phyloP scores from a whole-genome alignment of 2,113 vertebrate genomes.

The Atherinomorus stipes region DNA sequence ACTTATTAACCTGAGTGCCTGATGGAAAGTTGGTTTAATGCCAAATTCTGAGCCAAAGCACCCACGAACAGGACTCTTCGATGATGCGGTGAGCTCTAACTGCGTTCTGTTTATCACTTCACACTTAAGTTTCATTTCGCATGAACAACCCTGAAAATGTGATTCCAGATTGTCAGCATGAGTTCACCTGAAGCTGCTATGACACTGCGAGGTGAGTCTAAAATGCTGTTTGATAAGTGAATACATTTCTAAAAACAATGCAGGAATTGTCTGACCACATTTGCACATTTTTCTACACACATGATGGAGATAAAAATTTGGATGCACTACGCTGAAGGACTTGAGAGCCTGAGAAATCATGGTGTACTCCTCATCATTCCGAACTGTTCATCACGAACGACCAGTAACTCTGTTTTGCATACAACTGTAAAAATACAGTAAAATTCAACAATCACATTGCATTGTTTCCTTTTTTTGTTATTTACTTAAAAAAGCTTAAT shows the following conservation, averaged over 20 bases:
- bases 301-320: conserved; percentile 56
- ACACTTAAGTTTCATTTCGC: neutral
- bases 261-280: conserved; percentile 59
- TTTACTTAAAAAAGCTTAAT: conserved; percentile 83
- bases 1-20: conserved; percentile 10
- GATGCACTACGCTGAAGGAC: conserved; percentile 72
- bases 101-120: neutral
- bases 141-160: neutral
- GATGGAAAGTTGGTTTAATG: neutral
- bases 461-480: conserved; percentile 73
- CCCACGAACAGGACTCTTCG: neutral
- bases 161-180: conserved; percentile 6
- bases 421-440: conserved; percentile 88
- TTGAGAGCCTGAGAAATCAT: conserved; percentile 81
- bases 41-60: conserved; percentile 11
- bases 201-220: conserved; percentile 41
- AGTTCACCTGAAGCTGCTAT: conserved; percentile 66
- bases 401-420: conserved; percentile 82
- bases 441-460: conserved; percentile 84
- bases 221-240: conserved; percentile 37
- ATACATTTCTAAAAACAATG: conserved; percentile 48
- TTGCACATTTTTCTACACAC: conserved; percentile 68
- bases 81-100: conserved; percentile 1
- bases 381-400: conserved; percentile 64
- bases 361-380: conserved; percentile 62